Evolutionary conservation across 2,888 invertebrate species (phyloP), one percentile per base, ranked within the genome.

Genomic region (Melinaea marsaeus): DNA sequence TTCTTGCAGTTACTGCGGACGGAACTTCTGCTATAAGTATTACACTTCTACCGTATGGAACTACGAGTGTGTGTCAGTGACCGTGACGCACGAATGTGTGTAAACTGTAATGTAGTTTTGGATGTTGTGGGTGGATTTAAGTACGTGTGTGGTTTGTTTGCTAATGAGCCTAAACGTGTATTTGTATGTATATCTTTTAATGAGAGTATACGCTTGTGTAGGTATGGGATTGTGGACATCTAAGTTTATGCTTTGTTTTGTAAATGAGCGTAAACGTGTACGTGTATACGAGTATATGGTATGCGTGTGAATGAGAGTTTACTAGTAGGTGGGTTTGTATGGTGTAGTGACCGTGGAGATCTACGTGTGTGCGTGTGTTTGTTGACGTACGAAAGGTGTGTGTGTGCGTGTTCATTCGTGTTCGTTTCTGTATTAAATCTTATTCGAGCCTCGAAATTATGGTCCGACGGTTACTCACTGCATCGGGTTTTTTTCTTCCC

Each of bases 21-120:
- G 89, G 33, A 84, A 87, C 76, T 90, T 90, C 76, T 88, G 90
- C 70, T 90, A 90, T 73, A 90, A 85, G 90, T 90, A 59, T 74
- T 79, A 9, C 7, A 3, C 42, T 42, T 3, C 3, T 42, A 9
- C 7, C 11, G 42, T 3, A 22, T 22, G 22, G 11, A n/a, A 7
- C 2, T 5, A 7, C 51, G 9, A 4, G 51, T 51, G 32, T 22
- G 9, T 51, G 9, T 51, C 1, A 22, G 22, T 22, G 22, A 22
- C 22, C 22, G 22, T 22, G 22, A 22, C 22, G 32, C 22, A 6
- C 22, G 51, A 22, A 2, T 32, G 7, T 51, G 11, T 9, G 11
- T 51, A 7, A 22, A 22, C 22, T 22, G 22, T 22, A 22, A 22
- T 22, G 22, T 22, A 22, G 22, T 22, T 22, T 0, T 22, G 22